Conservation (phyloP, 1,140 invertebrate species). For the Gryllus bimaculatus region DNA sequence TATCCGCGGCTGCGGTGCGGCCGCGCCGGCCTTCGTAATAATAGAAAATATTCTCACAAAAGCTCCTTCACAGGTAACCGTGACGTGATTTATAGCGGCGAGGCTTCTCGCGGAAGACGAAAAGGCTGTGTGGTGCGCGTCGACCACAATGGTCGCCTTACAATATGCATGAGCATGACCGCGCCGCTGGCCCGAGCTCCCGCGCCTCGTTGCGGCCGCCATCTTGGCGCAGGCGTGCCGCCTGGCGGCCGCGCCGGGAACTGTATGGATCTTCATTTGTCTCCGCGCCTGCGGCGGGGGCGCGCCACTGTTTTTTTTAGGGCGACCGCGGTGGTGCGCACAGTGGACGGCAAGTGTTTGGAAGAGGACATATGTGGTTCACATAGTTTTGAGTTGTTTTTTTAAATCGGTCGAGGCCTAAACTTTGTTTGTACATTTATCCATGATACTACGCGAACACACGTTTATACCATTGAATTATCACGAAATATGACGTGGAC, state of each 20-base stretch:
- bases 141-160: not conserved
- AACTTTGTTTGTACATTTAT: too few species aligned
- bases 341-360: too few species aligned
- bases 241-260: not conserved
- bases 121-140: not conserved
- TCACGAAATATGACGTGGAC: too few species aligned
- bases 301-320: too few species aligned
- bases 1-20: not conserved
- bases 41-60: constrained; percentile 1
- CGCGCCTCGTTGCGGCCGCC: too few species aligned
- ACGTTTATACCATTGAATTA: too few species aligned
- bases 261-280: not conserved
- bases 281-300: not conserved
- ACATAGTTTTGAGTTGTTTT: too few species aligned
- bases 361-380: too few species aligned
- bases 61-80: not conserved
- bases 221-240: not conserved
- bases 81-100: not conserved
- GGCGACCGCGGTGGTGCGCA: too few species aligned
- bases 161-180: constrained; percentile 3
- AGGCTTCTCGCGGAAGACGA: not conserved
- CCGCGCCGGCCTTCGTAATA: not conserved
- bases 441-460: too few species aligned
- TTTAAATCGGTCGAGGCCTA: too few species aligned
- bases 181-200: too few species aligned